Conservation (phyloP, 2,888 invertebrate species). For the Ochropleura leucogaster region DNA sequence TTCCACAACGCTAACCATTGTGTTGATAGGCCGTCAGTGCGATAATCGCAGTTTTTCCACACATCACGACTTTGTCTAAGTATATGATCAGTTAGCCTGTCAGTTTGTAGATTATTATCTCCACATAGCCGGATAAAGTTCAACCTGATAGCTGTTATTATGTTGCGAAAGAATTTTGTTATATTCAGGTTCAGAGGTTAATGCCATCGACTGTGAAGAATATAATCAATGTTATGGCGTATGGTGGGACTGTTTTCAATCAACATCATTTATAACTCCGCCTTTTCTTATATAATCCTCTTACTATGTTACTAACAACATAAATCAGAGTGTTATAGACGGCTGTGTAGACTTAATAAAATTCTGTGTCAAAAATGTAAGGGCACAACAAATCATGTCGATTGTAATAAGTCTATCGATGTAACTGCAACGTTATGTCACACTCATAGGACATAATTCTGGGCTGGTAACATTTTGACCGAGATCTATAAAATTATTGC, state of each 20-base stretch:
- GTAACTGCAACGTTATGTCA: neutral
- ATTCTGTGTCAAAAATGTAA: neutral
- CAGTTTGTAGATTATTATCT: slow-evolving; percentile 61
- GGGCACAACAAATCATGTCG: neutral
- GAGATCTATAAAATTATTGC: neutral
- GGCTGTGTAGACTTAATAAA: neutral
- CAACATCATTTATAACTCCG: neutral
- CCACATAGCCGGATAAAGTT: slow-evolving; percentile 42
- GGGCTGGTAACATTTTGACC: neutral
- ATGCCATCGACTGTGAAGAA: slow-evolving; percentile 48
- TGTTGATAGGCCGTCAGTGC: slow-evolving; percentile 37
- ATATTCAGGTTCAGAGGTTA: slow-evolving; percentile 38
- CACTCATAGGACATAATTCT: neutral
- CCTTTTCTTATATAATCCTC: slow-evolving; percentile 4
- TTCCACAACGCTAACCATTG: slow-evolving; percentile 19
- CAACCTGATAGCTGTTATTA: slow-evolving; percentile 41
- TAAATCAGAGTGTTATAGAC: neutral
- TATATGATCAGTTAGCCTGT: slow-evolving; percentile 50
- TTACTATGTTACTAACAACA: neutral
- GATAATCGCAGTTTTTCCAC: slow-evolving; percentile 52
- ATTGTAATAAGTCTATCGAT: too few relatives aligned
- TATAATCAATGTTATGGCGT: slow-evolving; percentile 13
- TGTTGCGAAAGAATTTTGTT: slow-evolving; percentile 34
- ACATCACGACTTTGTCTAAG: slow-evolving; percentile 54
- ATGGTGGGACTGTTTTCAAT: neutral